These are phyloP conservation scores for Coracopsis vasa DNA, from an alignment of 2,113 vertebrate genomes.

Conservation along the genomic window DNA sequence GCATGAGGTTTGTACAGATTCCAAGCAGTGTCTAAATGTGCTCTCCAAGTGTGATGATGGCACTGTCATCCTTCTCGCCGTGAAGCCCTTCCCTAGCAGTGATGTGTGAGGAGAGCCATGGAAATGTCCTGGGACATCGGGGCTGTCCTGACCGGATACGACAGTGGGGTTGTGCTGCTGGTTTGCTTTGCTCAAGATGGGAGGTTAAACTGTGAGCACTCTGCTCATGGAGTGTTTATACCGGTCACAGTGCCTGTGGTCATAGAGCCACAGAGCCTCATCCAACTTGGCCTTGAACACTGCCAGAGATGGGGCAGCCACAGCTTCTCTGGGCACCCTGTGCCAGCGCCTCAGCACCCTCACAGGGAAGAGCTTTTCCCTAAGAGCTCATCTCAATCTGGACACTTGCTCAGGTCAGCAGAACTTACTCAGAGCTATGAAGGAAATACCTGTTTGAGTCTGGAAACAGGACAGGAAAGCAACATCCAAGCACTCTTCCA, in stretches of 20 bases:
- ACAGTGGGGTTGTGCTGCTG: background rate
- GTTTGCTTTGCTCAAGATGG: background rate
- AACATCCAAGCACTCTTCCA: background rate
- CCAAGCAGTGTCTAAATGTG: no score
- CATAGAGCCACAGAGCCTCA: no score
- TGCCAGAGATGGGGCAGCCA: background rate
- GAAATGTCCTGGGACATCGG: background rate
- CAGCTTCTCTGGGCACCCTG: background rate
- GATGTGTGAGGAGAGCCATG: background rate
- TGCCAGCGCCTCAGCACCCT: background rate
- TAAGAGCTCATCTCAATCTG: background rate
- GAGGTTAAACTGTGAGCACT: background rate
- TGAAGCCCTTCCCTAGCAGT: background rate
- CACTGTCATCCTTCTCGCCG: background rate
- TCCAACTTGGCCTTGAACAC: background rate
- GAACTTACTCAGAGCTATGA: background rate
- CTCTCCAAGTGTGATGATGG: background rate
- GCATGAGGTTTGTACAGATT: slow-evolving; percentile 69
- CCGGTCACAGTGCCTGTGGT: accelerated
- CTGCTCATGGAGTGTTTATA: background rate
- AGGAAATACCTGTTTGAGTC: background rate
- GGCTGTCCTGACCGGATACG: background rate
- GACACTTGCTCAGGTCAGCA: background rate
- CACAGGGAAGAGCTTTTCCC: background rate
- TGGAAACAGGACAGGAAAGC: background rate